These are phyloP conservation scores for Rhinatrema bivittatum DNA, from an alignment of 2,797 vertebrate genomes.

Conservation along the genomic window DNA sequence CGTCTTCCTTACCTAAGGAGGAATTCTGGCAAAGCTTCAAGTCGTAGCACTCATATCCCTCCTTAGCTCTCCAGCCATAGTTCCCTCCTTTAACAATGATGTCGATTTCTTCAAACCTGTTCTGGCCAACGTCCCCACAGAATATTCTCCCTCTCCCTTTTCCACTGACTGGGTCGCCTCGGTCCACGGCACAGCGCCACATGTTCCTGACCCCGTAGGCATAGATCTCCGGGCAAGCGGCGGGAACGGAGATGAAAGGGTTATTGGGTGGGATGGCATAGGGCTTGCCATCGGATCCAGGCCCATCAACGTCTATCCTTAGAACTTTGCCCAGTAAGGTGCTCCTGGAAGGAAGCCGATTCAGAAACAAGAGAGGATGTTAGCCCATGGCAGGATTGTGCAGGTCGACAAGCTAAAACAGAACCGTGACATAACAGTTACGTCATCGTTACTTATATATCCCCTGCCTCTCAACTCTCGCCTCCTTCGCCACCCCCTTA, in stretches of 20 bases:
- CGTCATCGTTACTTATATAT: too few relatives aligned
- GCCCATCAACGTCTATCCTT: conserved; percentile 63
- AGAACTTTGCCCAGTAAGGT: conserved; percentile 74
- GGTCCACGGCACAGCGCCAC: conserved; percentile 77
- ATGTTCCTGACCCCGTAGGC: conserved; percentile 76
- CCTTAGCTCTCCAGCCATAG: conserved; percentile 80
- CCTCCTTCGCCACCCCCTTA: too few relatives aligned
- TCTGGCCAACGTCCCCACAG: conserved; percentile 79
- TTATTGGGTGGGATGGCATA: conserved; percentile 71
- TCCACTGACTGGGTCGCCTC: conserved; percentile 55
- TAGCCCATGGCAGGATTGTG: too few relatives aligned
- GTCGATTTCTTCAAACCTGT: conserved; percentile 75
- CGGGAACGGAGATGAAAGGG: conserved; percentile 56
- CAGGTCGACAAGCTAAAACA: too few relatives aligned
- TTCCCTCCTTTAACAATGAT: conserved; percentile 75
- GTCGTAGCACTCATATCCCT: conserved; percentile 76
- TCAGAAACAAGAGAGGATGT: neutral
- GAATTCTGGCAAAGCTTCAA: conserved; percentile 68
- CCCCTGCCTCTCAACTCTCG: too few relatives aligned
- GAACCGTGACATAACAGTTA: too few relatives aligned
- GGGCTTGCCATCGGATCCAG: conserved; percentile 23
- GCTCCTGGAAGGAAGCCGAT: conserved; percentile 47
- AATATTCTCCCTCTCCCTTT: conserved; percentile 69
- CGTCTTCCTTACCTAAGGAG: conserved; percentile 56
- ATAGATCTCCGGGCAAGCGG: conserved; percentile 60